Evolutionary conservation across 2,113 vertebrate species (phyloP).

Genomic region (Bos indicus): DNA sequence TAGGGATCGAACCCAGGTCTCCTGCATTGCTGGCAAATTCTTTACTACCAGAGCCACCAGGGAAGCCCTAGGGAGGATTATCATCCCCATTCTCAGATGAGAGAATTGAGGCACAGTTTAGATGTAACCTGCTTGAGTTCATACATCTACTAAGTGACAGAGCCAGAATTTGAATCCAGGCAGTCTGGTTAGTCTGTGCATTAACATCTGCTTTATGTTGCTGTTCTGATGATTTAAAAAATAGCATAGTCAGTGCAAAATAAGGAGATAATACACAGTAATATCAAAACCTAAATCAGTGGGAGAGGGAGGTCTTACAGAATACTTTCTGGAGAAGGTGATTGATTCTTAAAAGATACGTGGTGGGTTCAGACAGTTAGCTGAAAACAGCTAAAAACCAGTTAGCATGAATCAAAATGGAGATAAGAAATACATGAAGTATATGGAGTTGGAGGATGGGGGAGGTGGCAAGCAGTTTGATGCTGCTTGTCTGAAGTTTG

Average conservation of each 20-base stretch:
- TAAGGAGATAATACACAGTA: neutral
- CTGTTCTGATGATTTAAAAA: constrained; percentile 20
- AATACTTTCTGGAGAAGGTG: constrained; percentile 26
- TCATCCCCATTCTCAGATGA: neutral
- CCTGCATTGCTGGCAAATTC: neutral
- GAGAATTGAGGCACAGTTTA: neutral
- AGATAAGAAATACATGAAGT: neutral
- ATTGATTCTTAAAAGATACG: neutral
- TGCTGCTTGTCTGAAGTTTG: neutral
- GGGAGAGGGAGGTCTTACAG: neutral
- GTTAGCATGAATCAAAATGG: neutral
- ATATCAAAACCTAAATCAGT: constrained; percentile 4
- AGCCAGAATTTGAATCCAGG: neutral
- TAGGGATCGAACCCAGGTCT: neutral
- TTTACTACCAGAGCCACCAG: neutral
- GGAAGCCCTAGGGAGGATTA: neutral
- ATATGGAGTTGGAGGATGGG: neutral
- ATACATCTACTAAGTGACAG: neutral
- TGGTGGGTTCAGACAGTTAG: neutral
- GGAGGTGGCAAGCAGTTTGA: neutral
- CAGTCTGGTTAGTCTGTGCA: neutral
- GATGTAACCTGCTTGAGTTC: neutral
- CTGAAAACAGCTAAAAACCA: neutral
- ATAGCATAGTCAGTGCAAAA: neutral
- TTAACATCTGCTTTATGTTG: neutral